phyloP scores from a whole-genome alignment of 2,797 vertebrate species.

The Gorsachius magnificus region DNA sequence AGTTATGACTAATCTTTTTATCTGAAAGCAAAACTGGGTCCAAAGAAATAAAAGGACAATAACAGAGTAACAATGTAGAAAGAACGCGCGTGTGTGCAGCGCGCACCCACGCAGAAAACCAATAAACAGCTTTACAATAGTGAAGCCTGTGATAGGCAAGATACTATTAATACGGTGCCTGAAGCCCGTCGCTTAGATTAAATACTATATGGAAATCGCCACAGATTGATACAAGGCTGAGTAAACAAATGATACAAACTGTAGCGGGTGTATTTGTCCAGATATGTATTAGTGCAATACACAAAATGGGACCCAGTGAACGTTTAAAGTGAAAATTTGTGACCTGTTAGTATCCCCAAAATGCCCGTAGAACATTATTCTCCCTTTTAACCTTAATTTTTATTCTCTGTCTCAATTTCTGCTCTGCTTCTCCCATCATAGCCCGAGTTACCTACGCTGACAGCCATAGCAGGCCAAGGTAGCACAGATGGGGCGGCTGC shows the following conservation, averaged over 20 bases:
- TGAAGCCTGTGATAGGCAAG: neutral
- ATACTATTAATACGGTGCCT: neutral
- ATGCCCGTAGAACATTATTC: constrained; percentile 59
- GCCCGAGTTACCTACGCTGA: constrained; percentile 55
- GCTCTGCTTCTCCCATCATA: constrained; percentile 68
- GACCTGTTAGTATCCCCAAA: constrained; percentile 64
- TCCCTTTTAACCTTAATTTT: constrained; percentile 67
- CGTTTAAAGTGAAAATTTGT: constrained; percentile 52
- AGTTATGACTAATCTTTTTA: constrained; percentile 52
- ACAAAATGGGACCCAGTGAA: constrained; percentile 54
- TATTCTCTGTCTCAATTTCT: constrained; percentile 68
- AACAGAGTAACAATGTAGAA: constrained; percentile 3
- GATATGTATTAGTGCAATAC: constrained; percentile 21
- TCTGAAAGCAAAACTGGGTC: neutral
- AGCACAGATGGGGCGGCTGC: constrained; percentile 75
- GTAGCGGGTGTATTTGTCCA: constrained; percentile 41
- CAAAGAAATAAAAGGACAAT: constrained; percentile 54
- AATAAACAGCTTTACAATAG: constrained; percentile 28
- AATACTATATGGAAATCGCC: neutral
- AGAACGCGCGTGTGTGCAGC: neutral
- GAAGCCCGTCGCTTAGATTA: constrained; percentile 15
- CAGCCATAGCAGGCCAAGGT: constrained; percentile 67
- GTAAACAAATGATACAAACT: constrained; percentile 45
- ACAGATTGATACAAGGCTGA: constrained; percentile 35
- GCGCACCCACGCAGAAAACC: neutral